These are phyloP conservation scores for Mesopsocus fuscifrons DNA, from an alignment of 2,888 invertebrate species.

Conservation along the genomic window DNA sequence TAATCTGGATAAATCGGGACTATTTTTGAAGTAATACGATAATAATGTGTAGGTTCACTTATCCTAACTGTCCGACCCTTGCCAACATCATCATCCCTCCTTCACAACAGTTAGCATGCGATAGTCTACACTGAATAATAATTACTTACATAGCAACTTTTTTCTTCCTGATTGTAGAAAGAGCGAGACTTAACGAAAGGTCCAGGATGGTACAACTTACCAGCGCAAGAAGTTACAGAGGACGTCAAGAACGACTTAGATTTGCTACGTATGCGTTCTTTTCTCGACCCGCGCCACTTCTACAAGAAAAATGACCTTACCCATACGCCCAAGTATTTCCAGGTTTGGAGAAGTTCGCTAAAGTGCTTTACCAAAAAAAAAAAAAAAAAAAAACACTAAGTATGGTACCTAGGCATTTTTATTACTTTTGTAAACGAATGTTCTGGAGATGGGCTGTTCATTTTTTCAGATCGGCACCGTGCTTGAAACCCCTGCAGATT, in stretches of 20 bases:
- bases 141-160: conserved; percentile 9
- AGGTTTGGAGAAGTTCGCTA: too few species aligned
- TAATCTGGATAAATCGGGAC: too few species aligned
- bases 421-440: too few species aligned
- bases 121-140: conserved; percentile 7
- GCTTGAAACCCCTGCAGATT: conserved; percentile 72
- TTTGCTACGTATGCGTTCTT: conserved; percentile 81
- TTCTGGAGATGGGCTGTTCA: too few species aligned
- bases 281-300: conserved; percentile 79
- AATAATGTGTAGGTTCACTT: too few species aligned
- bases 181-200: conserved; percentile 69
- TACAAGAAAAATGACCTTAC: conserved; percentile 84
- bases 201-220: conserved; percentile 72
- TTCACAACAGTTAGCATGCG: conserved; percentile 6
- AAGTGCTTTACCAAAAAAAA: conserved; percentile 1
- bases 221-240: conserved; percentile 74
- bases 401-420: conserved; percentile 3
- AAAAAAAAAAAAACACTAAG: conserved; percentile 12
- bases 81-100: too few species aligned
- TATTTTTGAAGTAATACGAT: too few species aligned
- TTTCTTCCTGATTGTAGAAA: conserved; percentile 28
- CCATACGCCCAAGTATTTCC: conserved; percentile 82
- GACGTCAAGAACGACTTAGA: conserved; percentile 75
- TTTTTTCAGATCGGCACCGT: conserved; percentile 52
- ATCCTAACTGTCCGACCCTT: too few species aligned